A percentile compares a stretch with the other conserved stretches of the same genome.
Conservation (phyloP, 2,113 vertebrate species). For the Steatornis caripensis region DNA sequence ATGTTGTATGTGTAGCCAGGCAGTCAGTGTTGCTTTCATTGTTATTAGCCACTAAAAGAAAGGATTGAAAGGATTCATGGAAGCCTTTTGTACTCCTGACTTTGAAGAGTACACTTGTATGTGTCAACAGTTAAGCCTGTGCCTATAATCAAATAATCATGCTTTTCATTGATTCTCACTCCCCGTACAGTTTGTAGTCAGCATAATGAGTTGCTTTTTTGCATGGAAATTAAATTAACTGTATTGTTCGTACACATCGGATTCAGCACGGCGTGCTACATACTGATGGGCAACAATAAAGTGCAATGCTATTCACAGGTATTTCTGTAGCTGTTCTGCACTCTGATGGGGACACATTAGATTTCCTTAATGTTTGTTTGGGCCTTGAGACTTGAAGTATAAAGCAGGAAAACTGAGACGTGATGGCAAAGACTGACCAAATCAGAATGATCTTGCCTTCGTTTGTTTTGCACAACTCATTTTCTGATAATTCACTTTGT, state of each 20-base stretch:
- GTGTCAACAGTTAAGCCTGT: background rate
- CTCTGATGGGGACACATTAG: background rate
- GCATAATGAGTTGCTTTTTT: background rate
- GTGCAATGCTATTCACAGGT: background rate
- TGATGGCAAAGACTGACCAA: background rate
- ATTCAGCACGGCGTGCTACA: background rate
- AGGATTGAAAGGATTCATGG: background rate
- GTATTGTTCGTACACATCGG: background rate
- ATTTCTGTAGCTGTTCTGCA: background rate
- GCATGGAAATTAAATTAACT: background rate
- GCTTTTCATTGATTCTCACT: background rate
- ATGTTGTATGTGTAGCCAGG: background rate
- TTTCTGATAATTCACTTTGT: background rate
- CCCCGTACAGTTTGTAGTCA: background rate
- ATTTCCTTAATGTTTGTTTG: background rate
- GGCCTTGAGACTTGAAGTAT: background rate
- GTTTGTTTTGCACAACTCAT: background rate
- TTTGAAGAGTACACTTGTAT: background rate
- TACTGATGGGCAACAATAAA: background rate
- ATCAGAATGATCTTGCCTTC: background rate
- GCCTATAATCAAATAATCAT: background rate
- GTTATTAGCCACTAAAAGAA: background rate
- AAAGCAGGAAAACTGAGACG: background rate
- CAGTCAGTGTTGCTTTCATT: background rate
- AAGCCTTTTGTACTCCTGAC: background rate